These are phyloP conservation scores for Piscicola geometra DNA, from an alignment of 2,888 invertebrate species.

Conservation along the genomic window DNA sequence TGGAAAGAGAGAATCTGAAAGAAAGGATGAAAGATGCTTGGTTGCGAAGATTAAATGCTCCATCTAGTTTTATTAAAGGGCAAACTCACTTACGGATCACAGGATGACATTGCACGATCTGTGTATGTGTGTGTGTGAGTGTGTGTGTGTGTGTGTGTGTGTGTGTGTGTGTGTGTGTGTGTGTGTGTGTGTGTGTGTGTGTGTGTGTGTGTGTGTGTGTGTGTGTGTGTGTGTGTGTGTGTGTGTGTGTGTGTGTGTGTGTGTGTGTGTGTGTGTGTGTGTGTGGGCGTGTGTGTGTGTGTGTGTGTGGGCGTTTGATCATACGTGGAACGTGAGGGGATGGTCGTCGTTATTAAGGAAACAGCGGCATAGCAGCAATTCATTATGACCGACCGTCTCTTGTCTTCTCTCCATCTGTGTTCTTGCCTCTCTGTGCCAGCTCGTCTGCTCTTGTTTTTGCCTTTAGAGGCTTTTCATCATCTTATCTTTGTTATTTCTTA, in stretches of 20 bases:
- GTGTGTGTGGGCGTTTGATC: conserved; percentile 7
- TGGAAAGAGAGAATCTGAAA: not conserved
- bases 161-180: conserved; percentile 23
- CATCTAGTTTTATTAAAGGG: no score
- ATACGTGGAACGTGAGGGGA: no score
- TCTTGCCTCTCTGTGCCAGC: no score
- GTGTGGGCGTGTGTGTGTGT: conserved; percentile 19
- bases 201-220: conserved; percentile 25
- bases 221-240: conserved; percentile 23
- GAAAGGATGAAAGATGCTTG: not conserved
- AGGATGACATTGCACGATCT: not conserved
- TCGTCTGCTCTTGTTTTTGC: no score
- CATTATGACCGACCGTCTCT: no score
- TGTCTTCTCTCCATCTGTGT: no score
- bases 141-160: conserved; percentile 23
- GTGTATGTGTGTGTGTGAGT: conserved; percentile 18
- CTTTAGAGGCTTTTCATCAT: no score
- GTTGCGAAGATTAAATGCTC: not conserved
- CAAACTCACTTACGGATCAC: no score
- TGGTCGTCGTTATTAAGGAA: no score
- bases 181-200: conserved; percentile 22
- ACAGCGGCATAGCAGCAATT: no score
- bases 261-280: conserved; percentile 23
- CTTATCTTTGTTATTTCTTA: no score
- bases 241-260: conserved; percentile 22